Conservation (phyloP, 1,140 invertebrate genomes). For the Hestina assimilis region DNA sequence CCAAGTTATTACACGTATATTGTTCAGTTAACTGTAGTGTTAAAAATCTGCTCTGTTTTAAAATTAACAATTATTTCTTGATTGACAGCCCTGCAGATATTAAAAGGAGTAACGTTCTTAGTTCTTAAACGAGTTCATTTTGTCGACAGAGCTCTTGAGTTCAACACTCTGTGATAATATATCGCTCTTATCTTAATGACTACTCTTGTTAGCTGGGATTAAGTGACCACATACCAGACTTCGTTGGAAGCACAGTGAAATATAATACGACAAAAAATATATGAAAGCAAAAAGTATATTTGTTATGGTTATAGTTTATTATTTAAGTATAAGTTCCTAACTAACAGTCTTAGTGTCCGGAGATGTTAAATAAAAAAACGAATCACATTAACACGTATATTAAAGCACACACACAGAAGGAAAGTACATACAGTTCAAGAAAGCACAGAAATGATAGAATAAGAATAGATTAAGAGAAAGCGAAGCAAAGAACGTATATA, state of each 20-base stretch:
- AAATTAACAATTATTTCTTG: neutral
- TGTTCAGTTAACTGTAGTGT: too few species aligned
- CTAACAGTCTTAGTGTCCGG: too few species aligned
- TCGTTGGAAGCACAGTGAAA: neutral
- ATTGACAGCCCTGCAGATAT: conserved; percentile 6
- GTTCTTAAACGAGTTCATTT: conserved; percentile 19
- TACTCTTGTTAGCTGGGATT: conserved; percentile 35
- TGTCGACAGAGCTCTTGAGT: conserved; percentile 21
- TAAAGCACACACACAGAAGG: too few species aligned
- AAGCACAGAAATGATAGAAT: too few species aligned
- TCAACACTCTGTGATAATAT: conserved; percentile 25
- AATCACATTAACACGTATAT: too few species aligned
- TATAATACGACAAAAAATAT: conserved; percentile 1
- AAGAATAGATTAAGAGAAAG: too few species aligned
- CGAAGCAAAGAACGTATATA: too few species aligned
- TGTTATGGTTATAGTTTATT: too few species aligned
- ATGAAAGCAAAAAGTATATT: neutral
- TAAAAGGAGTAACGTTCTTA: conserved; percentile 11
- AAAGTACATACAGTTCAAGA: too few species aligned
- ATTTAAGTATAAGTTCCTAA: too few species aligned
- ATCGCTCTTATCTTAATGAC: conserved; percentile 40
- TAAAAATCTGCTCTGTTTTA: neutral
- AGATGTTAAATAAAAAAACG: too few species aligned
- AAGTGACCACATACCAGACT: conserved; percentile 27
- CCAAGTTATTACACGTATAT: too few species aligned